Base-by-base conservation (phyloP, 2,113 vertebrate species). In the Recurvirostra avosetta region DNA sequence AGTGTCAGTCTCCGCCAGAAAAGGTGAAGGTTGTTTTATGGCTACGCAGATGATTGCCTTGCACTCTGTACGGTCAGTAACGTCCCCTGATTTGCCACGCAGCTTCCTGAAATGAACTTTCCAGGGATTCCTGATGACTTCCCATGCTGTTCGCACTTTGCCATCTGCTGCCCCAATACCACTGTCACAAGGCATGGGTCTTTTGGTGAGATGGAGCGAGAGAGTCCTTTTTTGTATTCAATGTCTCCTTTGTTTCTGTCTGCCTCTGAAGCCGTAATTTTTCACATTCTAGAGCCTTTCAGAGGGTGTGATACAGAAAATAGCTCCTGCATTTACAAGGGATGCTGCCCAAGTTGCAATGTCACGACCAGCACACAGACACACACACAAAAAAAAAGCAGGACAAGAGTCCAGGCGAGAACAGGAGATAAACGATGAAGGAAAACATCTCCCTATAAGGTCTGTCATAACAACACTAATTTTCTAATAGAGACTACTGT, bases 11-110 rank as follows among this genome's bases (percentile, higher is more conserved):
- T 68, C 78, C 4, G 58, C 91, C 96, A 97, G 96, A 74, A 91
- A 93, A 97, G 97, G 97, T 96, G 97, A 98, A 96, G 96, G 96
- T 96, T 95, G 95, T 96, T 97, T 97, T 90, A 95, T 78, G 82
- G 82, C 88, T 88, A 72, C 53, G 52, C 88, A 92, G 97, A 97
- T 49, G 89, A 98, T 50, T 96, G 85, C 90, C 73, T 94, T 90
- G 82, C 56, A 72, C 97, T 96, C 89, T 71, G 66, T 45, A 8
- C 89, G 45, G 41, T 55, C 95, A 92, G 10, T 63, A 78, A 83
- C 21, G 65, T 96, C 96, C 96, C 96, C 86, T 75, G 74, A 43
- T 93, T 70, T 96, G 91, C 95, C 84, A 87, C 5, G 38, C 56
- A 94, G 93, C 72, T 96, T 95, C 87, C 95, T 56, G 22, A 96